These are phyloP conservation scores for Riparia riparia DNA, from an alignment of 2,113 vertebrate genomes.

Conservation along the genomic window DNA sequence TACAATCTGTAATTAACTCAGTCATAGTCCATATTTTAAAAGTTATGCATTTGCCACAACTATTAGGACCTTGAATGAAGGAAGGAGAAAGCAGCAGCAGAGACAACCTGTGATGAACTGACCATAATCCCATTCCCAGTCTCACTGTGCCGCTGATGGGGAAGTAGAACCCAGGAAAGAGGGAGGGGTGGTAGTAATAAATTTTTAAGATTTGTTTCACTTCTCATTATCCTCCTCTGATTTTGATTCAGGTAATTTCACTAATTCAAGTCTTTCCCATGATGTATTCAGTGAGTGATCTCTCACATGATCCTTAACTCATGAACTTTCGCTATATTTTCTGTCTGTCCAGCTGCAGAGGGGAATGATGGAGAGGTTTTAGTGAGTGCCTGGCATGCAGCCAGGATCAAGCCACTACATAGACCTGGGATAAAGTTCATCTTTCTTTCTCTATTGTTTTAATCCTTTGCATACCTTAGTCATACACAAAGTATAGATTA, in stretches of 20 bases:
- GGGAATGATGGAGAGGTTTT: background rate
- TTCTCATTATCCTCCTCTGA: background rate
- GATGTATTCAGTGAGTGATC: background rate
- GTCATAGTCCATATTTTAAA: background rate
- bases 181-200: too few species aligned
- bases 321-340: background rate
- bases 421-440: background rate
- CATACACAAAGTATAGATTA: background rate
- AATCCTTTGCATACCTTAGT: background rate
- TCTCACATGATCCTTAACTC: background rate
- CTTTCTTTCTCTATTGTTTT: background rate
- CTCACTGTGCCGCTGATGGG: fast-evolving
- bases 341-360: background rate
- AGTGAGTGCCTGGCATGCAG: background rate
- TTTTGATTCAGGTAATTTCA: background rate
- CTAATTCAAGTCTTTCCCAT: background rate
- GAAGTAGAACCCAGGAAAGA: background rate
- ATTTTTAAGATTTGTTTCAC: background rate
- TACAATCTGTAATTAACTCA: background rate
- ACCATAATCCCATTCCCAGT: background rate
- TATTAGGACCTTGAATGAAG: background rate
- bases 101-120: background rate
- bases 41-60: background rate
- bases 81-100: background rate
- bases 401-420: background rate